Percentiles rank a stretch among this genome's conserved stretches.
Conservation (phyloP, 2,797 vertebrate species). For the Mionectes olivaceus region DNA sequence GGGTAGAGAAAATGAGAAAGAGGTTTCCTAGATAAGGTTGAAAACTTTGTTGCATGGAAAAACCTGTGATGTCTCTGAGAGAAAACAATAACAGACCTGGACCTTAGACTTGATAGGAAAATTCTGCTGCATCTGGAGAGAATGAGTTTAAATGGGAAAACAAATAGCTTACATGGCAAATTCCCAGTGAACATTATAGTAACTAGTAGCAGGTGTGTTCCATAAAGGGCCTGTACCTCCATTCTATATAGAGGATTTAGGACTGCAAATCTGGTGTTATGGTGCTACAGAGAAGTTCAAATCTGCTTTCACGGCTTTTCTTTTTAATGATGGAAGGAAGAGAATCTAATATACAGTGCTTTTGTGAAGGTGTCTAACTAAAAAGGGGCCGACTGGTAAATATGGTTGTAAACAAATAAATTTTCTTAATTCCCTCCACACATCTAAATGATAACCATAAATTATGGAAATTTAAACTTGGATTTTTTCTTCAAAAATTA, state of each 20-base stretch:
- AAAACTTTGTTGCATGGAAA: not conserved
- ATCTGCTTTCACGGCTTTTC: not conserved
- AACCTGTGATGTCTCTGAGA: not conserved
- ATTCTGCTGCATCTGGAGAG: not conserved
- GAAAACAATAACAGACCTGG: not conserved
- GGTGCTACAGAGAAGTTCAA: not conserved
- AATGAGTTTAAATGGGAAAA: not conserved
- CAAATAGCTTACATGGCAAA: not conserved
- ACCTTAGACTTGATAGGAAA: not conserved
- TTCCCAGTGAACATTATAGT: not conserved
- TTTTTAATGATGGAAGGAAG: not conserved
- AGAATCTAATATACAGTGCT: rapidly evolving
- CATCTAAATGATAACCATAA: not conserved
- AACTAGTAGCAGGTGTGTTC: not conserved
- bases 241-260: not conserved
- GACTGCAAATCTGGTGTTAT: not conserved
- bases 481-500: not conserved
- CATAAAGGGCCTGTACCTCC: not conserved
- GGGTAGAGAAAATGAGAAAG: not conserved
- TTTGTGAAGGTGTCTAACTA: not conserved
- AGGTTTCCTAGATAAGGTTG: not conserved
- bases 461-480: not conserved
- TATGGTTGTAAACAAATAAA: not conserved
- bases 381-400: not conserved
- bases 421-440: not conserved